A percentile compares a stretch with the other conserved stretches of the same genome.
Evolutionary conservation across 1,140 invertebrate genomes (phyloP).

Genomic region (Linepithema humile): DNA sequence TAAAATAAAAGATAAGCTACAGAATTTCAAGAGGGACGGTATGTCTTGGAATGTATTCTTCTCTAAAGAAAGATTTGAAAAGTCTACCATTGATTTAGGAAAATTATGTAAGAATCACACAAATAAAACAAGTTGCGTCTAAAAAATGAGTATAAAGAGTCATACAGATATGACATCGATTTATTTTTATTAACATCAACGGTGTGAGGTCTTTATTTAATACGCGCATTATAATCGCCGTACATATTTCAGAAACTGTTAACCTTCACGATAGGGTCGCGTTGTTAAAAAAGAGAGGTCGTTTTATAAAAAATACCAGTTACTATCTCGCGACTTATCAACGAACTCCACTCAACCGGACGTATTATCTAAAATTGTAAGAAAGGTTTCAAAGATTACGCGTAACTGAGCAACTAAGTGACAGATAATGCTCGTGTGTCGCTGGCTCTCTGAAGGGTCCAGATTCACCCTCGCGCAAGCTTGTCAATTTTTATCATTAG

Average conservation of each 20-base stretch:
- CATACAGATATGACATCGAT: too few relatives aligned
- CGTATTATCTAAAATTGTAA: constrained; percentile 47
- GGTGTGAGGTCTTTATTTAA: too few relatives aligned
- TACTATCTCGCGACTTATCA: constrained; percentile 59
- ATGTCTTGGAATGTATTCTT: too few relatives aligned
- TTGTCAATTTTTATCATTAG: constrained; percentile 7
- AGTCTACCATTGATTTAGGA: too few relatives aligned
- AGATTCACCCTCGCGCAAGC: background rate
- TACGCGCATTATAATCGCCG: background rate
- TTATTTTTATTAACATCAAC: too few relatives aligned
- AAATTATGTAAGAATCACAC: too few relatives aligned
- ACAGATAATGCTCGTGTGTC: constrained; percentile 7
- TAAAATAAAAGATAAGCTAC: too few relatives aligned
- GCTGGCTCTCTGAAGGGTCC: background rate
- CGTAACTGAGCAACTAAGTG: constrained; percentile 23
- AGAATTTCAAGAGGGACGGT: too few relatives aligned
- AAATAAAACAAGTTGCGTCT: too few relatives aligned
- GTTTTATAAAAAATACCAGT: constrained; percentile 69
- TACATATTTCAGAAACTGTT: background rate
- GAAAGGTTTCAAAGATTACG: constrained; percentile 44
- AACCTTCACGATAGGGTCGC: too few relatives aligned
- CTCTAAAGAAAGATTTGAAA: too few relatives aligned
- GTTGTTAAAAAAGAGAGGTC: constrained; percentile 71
- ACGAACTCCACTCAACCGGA: constrained; percentile 50
- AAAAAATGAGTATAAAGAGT: too few relatives aligned